A percentile compares a stretch with the other conserved stretches of the same genome.
phyloP scores from a whole-genome alignment of 2,113 vertebrate species.

The Macrotis lagotis region DNA sequence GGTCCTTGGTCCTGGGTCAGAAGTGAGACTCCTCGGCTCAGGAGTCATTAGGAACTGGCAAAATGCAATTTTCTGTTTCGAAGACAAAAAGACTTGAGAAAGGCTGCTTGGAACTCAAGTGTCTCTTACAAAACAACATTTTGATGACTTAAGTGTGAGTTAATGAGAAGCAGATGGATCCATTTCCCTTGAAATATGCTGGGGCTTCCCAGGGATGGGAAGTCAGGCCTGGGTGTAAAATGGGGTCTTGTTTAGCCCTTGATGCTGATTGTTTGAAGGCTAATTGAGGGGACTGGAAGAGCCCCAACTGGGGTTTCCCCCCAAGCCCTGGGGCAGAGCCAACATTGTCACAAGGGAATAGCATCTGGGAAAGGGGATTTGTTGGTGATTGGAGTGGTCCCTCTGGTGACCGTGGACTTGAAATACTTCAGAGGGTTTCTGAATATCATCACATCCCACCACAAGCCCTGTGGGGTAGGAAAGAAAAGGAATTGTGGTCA shows the following conservation, averaged over 20 bases:
- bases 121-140: slow-evolving; percentile 76
- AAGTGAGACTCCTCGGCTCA: neutral
- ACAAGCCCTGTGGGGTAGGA: neutral
- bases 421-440: neutral
- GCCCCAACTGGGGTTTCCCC: neutral
- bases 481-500: neutral
- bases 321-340: neutral
- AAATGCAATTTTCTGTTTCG: slow-evolving; percentile 69
- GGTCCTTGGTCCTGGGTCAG: neutral
- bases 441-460: neutral
- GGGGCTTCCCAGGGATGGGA: slow-evolving; percentile 31
- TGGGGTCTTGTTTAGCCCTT: neutral
- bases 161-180: slow-evolving; percentile 74
- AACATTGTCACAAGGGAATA: neutral
- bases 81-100: slow-evolving; percentile 70
- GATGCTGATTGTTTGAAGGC: neutral
- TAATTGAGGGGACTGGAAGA: neutral
- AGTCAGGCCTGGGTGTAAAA: neutral
- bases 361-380: neutral
- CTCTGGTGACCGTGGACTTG: neutral
- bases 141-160: slow-evolving; percentile 72
- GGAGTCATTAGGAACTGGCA: slow-evolving; percentile 14
- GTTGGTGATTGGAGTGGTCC: neutral
- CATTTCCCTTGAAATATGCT: slow-evolving; percentile 55
- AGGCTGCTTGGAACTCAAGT: slow-evolving; percentile 66